Conservation (phyloP, 2,888 invertebrate genomes). For the Reticulitermes lucifugus region DNA sequence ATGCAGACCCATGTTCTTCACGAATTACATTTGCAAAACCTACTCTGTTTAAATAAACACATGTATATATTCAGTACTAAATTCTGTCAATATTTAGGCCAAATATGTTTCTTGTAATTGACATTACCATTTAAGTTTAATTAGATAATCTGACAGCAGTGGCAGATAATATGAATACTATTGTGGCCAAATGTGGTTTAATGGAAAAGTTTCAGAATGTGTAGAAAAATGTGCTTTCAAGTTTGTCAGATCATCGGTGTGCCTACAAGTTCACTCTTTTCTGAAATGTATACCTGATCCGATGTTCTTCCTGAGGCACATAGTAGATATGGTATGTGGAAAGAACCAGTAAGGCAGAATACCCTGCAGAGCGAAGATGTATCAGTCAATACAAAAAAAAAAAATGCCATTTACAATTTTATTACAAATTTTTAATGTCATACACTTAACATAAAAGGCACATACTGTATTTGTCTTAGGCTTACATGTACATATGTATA, state of each 20-base stretch:
- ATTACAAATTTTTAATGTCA: no score
- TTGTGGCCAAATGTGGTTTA: not conserved
- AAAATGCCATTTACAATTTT: not conserved
- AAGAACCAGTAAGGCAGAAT: not conserved
- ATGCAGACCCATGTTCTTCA: not conserved
- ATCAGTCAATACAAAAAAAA: not conserved
- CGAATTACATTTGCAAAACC: not conserved
- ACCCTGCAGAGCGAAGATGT: not conserved
- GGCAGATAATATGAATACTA: not conserved
- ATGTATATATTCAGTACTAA: not conserved
- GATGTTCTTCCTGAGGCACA: not conserved
- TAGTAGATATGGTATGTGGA: not conserved
- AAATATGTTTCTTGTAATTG: not conserved
- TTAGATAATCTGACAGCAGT: not conserved
- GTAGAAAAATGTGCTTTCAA: not conserved
- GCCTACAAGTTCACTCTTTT: not conserved
- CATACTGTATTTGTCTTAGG: constrained; percentile 1
- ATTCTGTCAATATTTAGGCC: not conserved
- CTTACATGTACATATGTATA: constrained; percentile 20
- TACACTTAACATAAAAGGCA: constrained; percentile 10
- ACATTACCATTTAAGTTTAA: not conserved
- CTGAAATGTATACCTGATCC: not conserved
- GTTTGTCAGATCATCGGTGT: not conserved
- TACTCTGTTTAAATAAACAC: not conserved
- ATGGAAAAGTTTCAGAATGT: not conserved